Evolutionary conservation across 2,113 vertebrate genomes (phyloP).

Genomic region (Oreochromis tanganicae): DNA sequence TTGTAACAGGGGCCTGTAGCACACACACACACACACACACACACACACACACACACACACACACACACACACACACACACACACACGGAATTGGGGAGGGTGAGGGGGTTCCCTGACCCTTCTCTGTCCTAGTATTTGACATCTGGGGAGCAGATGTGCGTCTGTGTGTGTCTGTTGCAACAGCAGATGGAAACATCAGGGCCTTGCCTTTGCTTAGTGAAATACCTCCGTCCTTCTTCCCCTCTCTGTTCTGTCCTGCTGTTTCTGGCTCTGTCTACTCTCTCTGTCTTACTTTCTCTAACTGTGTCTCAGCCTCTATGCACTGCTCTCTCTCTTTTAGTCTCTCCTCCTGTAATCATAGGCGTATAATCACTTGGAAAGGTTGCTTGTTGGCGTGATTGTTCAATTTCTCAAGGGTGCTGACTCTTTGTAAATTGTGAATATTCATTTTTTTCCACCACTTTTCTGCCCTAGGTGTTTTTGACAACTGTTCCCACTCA

Average conservation of each 20-base stretch:
- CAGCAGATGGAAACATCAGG: constrained; percentile 67
- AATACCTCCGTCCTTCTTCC: constrained; percentile 55
- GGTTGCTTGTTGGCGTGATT: background rate
- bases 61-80: no score
- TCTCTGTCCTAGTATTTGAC: constrained; percentile 61
- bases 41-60: no score
- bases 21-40: no score
- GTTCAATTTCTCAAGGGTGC: background rate
- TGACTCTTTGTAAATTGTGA: background rate
- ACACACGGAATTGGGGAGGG: constrained; percentile 27
- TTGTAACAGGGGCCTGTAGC: background rate
- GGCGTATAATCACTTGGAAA: background rate
- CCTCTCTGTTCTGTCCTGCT: constrained; percentile 26
- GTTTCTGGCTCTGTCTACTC: constrained; percentile 26
- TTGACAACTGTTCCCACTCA: constrained; percentile 91
- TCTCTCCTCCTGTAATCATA: background rate
- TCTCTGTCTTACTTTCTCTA: background rate
- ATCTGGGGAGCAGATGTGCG: constrained; percentile 73
- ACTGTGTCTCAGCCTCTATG: background rate
- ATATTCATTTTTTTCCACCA: background rate
- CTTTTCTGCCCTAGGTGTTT: constrained; percentile 76
- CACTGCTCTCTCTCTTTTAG: background rate
- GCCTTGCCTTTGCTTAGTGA: constrained; percentile 58
- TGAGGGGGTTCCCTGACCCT: constrained; percentile 78
- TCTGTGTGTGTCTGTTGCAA: constrained; percentile 59